Evolutionary conservation across 2,888 invertebrate genomes (phyloP).

Genomic region (Nomada fabriciana): DNA sequence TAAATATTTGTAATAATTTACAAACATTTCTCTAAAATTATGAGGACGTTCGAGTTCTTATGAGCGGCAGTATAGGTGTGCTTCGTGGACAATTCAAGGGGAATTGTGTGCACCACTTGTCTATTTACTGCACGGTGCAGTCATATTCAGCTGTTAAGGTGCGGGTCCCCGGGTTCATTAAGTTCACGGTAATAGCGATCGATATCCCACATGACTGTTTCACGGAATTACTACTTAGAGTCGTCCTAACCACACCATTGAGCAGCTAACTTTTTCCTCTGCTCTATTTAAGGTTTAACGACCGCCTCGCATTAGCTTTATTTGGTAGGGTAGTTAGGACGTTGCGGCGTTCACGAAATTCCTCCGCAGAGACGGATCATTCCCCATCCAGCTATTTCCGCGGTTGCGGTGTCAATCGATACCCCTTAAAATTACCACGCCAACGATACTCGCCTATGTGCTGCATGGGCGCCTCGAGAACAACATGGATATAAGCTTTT

Average conservation of each 20-base stretch:
- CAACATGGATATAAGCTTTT: not conserved
- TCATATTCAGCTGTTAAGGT: slow-evolving; percentile 52
- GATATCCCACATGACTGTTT: slow-evolving; percentile 59
- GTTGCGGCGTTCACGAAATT: not conserved
- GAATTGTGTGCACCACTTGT: slow-evolving; percentile 34
- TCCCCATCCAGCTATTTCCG: not conserved
- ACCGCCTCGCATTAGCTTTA: slow-evolving; percentile 28
- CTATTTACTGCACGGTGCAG: slow-evolving; percentile 45
- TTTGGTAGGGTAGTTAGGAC: slow-evolving; percentile 6
- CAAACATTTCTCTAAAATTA: too few species aligned
- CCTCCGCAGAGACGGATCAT: slow-evolving; percentile 2
- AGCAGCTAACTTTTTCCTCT: slow-evolving; percentile 38
- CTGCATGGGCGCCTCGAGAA: not conserved
- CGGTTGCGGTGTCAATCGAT: slow-evolving; percentile 20
- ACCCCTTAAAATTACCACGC: slow-evolving; percentile 10
- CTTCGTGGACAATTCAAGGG: slow-evolving; percentile 19
- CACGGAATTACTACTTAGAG: slow-evolving; percentile 56
- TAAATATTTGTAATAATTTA: too few species aligned
- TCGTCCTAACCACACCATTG: slow-evolving; percentile 34
- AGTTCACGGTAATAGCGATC: slow-evolving; percentile 62
- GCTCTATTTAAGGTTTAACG: slow-evolving; percentile 22
- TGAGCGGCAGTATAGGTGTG: slow-evolving; percentile 12
- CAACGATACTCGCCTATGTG: slow-evolving; percentile 21
- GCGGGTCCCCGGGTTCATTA: slow-evolving; percentile 56
- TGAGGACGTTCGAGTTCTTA: not conserved